phyloP scores from a whole-genome alignment of 1,140 invertebrate species.

The Bilobella aurantiaca region DNA sequence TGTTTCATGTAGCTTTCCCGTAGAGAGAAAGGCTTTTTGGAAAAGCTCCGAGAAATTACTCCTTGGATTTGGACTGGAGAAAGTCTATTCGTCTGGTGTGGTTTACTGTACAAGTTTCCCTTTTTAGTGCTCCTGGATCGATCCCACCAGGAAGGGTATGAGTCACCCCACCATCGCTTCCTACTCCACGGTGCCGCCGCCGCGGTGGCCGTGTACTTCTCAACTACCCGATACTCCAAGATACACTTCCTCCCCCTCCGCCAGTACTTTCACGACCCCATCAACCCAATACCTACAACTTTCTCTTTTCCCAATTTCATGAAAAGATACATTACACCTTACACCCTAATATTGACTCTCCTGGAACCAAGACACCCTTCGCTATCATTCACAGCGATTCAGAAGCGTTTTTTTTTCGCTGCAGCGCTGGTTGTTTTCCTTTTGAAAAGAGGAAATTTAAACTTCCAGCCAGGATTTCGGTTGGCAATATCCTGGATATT shows the following conservation, averaged over 20 bases:
- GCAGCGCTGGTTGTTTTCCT: no score
- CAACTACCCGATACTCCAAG: not conserved
- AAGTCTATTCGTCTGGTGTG: constrained; percentile 7
- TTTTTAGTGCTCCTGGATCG: constrained; percentile 1
- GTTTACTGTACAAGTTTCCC: not conserved
- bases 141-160: not conserved
- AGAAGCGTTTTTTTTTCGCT: not conserved
- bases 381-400: not conserved
- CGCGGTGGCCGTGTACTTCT: not conserved
- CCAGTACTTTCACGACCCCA: not conserved
- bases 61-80: not conserved
- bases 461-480: no score
- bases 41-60: constrained; percentile 1
- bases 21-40: not conserved
- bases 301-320: constrained; percentile 8
- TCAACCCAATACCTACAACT: not conserved
- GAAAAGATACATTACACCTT: not conserved
- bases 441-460: no score
- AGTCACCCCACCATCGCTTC: not conserved
- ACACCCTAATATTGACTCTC: not conserved
- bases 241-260: not conserved
- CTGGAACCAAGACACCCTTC: not conserved
- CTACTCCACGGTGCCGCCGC: not conserved
- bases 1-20: not conserved
- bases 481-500: no score